Conservation (phyloP, 1,140 invertebrate genomes). For the Listronotus bonariensis region DNA sequence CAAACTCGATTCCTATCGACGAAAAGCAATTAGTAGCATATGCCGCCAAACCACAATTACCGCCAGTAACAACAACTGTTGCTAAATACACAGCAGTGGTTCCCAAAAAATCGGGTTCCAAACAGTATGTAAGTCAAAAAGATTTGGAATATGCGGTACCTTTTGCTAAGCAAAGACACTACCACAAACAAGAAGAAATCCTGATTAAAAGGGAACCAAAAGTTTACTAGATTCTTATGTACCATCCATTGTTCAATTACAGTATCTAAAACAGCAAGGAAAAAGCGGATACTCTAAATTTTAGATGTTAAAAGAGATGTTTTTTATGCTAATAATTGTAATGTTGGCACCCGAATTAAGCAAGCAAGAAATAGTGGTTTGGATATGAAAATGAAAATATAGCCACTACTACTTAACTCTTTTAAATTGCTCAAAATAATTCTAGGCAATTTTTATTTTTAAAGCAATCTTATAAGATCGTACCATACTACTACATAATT, state of each 20-base stretch:
- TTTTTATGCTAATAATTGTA: not conserved
- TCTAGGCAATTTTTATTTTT: too few species aligned
- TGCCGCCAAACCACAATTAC: constrained; percentile 14
- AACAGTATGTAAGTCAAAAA: constrained; percentile 20
- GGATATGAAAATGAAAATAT: too few species aligned
- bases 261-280: constrained; percentile 43
- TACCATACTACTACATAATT: too few species aligned
- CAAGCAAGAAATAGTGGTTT: too few species aligned
- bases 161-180: constrained; percentile 11
- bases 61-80: constrained; percentile 23
- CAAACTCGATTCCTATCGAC: constrained; percentile 26
- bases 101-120: constrained; percentile 5
- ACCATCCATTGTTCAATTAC: constrained; percentile 46
- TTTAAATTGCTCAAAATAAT: too few species aligned
- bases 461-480: too few species aligned
- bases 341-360: too few species aligned
- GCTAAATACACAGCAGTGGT: constrained; percentile 13
- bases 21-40: constrained; percentile 38
- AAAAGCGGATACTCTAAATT: constrained; percentile 19
- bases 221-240: constrained; percentile 51
- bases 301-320: not conserved
- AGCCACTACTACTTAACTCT: too few species aligned
- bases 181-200: constrained; percentile 13
- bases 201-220: constrained; percentile 44
- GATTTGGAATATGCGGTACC: constrained; percentile 14